These are phyloP conservation scores for Anthoscopus minutus DNA, from an alignment of 2,113 vertebrate genomes.

Conservation along the genomic window DNA sequence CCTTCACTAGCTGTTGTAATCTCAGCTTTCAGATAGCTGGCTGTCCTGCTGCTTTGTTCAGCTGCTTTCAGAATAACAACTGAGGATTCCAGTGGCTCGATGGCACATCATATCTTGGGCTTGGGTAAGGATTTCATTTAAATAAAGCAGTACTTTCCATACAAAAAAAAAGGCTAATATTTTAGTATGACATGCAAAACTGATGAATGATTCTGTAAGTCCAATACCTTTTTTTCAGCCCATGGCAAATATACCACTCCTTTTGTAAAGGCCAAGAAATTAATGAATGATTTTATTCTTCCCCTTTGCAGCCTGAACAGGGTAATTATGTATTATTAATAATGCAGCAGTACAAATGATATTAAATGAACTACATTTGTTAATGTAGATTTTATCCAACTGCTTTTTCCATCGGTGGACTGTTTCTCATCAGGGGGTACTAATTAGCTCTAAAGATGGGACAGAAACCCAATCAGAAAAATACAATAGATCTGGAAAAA, in stretches of 20 bases:
- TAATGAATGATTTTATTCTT: constrained; percentile 75
- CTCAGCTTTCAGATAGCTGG: neutral
- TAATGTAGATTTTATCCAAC: constrained; percentile 83
- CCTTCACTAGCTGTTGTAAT: neutral
- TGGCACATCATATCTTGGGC: neutral
- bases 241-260: constrained; percentile 53
- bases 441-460: constrained; percentile 80
- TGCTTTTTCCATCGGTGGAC: constrained; percentile 77
- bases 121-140: constrained; percentile 5
- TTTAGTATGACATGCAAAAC: constrained; percentile 34
- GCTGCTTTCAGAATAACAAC: constrained; percentile 8
- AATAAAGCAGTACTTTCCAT: constrained; percentile 14
- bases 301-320: constrained; percentile 64
- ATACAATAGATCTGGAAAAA: constrained; percentile 74
- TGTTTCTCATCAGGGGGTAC: constrained; percentile 79
- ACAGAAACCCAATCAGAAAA: constrained; percentile 79
- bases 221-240: constrained; percentile 13
- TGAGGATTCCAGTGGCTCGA: neutral
- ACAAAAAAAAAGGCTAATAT: constrained; percentile 35
- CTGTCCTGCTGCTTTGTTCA: neutral
- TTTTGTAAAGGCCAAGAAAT: constrained; percentile 72
- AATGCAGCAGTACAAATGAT: constrained; percentile 82
- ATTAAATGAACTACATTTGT: constrained; percentile 86
- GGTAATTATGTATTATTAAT: constrained; percentile 84
- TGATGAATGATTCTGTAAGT: constrained; percentile 50